Percentiles rank a stretch among this genome's conserved stretches.
phyloP scores from a whole-genome alignment of 37 sponge, comb jelly and placozoan species.

The Spongilla lacustris region DNA sequence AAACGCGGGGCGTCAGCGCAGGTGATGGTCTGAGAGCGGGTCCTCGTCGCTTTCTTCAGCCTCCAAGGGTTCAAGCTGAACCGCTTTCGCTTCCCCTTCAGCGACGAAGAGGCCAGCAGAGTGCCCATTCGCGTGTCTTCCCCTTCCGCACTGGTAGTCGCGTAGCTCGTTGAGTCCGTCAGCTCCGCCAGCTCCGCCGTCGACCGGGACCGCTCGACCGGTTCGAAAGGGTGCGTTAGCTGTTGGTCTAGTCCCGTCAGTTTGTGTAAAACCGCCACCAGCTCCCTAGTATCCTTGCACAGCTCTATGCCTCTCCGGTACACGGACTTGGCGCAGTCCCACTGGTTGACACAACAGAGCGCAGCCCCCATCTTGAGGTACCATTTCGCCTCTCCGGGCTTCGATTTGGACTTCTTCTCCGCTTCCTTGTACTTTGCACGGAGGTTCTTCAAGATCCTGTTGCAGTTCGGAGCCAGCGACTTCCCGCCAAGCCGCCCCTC shows the following conservation, averaged over 20 bases:
- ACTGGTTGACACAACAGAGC: conserved; percentile 66
- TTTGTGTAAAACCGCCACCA: conserved; percentile 41
- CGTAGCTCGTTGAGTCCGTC: neutral
- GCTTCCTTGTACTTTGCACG: conserved; percentile 29
- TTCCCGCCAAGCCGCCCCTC: neutral
- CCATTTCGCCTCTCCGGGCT: conserved; percentile 47
- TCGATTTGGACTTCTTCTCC: neutral
- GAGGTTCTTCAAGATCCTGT: conserved; percentile 35
- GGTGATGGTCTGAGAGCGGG: neutral
- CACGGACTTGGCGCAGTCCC: conserved; percentile 67
- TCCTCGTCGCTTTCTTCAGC: neutral
- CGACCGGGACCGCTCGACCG: neutral
- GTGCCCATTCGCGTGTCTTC: neutral
- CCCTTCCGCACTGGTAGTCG: neutral
- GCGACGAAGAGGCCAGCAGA: neutral
- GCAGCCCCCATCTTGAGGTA: conserved; percentile 74
- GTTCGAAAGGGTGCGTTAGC: conserved; percentile 7
- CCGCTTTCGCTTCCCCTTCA: neutral
- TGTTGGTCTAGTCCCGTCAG: conserved; percentile 38
- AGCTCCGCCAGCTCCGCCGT: too few relatives aligned
- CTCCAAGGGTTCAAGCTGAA: neutral
- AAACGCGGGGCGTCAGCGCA: neutral
- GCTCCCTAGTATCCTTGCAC: conserved; percentile 53
- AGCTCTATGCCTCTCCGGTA: conserved; percentile 67
- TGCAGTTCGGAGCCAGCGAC: neutral